Base-by-base conservation (phyloP, 1,140 invertebrate species). In the Drosophila littoralis region DNA sequence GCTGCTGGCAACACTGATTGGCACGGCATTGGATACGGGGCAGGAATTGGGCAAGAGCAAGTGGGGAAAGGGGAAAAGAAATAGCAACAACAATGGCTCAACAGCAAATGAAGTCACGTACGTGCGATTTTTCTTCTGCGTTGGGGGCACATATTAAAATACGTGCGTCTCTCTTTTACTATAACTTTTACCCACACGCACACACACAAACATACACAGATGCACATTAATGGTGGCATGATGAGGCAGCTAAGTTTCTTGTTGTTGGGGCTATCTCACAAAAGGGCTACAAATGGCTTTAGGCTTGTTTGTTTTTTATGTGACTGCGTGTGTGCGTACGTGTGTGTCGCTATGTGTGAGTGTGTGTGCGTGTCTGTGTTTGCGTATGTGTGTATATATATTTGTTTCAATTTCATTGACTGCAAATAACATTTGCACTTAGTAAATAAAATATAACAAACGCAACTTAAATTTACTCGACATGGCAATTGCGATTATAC, bases 141-240 rank as follows among this genome's bases (percentile, higher is more conserved):
- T 91, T 91, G 77, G 89, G 66, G 85, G 79, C 90, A 88, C 81
- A 91, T 91, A 91, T 91, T 91, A 91, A 91, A 86, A 91, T 91
- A 91, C 90, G 90, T 91, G 89, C 79, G 83, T 80, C 75, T 89
- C 73, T 64, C 82, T 77, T 86, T 86, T 88, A 86, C 83, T 86
- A 86, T 86, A 86, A 86, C 83, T 86, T 86, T 79, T 60, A 79
- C 79, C 79, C 64, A 81, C 15, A 74, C 66, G 68, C 45, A 75
- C 17, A 15, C 38, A 51, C 36, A 42, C 51, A 13, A 28, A 52
- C 10, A 50, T 15, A 81, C 63, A 81, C 51, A 77, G 55, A 58
- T 72, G 54, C 74, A 76, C 83, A 83, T 79, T 86, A 88, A 86
- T 86, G 82, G 79, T 72, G 82, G 79, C 82, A 86, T 86, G 82